Evolutionary conservation across 1,140 invertebrate genomes (phyloP).

Genomic region (Heterodera schachtii): DNA sequence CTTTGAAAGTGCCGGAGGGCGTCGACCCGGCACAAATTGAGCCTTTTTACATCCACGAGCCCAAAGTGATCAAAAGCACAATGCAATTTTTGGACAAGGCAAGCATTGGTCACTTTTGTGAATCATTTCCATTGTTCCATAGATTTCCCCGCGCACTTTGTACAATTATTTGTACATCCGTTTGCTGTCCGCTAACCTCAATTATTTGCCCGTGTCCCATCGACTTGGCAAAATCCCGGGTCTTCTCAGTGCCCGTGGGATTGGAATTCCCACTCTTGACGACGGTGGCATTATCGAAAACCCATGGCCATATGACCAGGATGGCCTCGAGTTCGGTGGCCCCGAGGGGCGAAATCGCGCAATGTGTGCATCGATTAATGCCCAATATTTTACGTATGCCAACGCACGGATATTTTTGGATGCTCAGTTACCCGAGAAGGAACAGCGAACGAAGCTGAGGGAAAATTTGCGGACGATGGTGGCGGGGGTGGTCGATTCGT

Average conservation of each 20-base stretch:
- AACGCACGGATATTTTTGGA: conserved; percentile 39
- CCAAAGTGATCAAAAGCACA: background rate
- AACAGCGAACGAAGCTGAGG: conserved; percentile 8
- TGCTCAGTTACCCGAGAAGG: conserved; percentile 17
- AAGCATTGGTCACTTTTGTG: background rate
- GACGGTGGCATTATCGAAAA: background rate
- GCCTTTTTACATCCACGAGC: background rate
- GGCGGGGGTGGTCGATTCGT: conserved; percentile 17
- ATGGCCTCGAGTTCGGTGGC: background rate
- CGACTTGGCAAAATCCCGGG: conserved; percentile 4
- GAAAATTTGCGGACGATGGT: conserved; percentile 9
- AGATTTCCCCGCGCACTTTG: conserved; percentile 42
- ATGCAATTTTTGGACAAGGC: conserved; percentile 1
- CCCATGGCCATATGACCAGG: background rate
- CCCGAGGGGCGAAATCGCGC: background rate
- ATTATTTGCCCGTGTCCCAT: conserved; percentile 40
- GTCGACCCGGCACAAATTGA: background rate
- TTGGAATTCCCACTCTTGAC: background rate
- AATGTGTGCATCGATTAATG: conserved; percentile 21
- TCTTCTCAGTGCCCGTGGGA: background rate
- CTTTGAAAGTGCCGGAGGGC: background rate
- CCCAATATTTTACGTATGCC: conserved; percentile 18
- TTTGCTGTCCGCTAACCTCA: conserved; percentile 37
- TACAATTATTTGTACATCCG: conserved; percentile 56
- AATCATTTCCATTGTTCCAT: too few species aligned